Conservation (phyloP, 2,113 vertebrate genomes). For the Gobio gobio region DNA sequence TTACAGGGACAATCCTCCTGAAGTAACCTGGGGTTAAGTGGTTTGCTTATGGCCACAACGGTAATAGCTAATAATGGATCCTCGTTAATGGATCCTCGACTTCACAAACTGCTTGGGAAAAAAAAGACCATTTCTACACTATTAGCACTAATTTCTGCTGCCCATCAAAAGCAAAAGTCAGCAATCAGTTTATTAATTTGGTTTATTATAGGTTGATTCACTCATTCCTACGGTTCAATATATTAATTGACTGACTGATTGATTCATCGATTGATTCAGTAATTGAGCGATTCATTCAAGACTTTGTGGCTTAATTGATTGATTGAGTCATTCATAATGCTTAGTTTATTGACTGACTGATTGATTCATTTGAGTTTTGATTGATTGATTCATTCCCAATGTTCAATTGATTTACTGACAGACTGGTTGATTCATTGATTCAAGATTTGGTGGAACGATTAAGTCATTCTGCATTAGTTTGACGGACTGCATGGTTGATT, state of each 20-base stretch:
- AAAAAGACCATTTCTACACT: not conserved
- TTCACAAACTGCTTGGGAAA: not conserved
- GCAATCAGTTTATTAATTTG: not conserved
- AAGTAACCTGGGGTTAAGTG: slow-evolving; percentile 28
- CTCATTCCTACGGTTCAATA: not conserved
- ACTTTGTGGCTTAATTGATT: not conserved
- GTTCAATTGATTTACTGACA: not conserved
- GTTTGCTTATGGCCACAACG: not conserved
- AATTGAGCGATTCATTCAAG: not conserved
- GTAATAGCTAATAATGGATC: slow-evolving; percentile 21
- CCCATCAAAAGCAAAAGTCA: not conserved
- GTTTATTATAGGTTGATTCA: not conserved
- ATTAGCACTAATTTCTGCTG: not conserved
- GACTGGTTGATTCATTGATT: not conserved
- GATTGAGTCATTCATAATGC: not conserved
- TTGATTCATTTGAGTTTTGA: not conserved
- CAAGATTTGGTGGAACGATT: not conserved
- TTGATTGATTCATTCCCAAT: not conserved
- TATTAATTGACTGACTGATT: not conserved
- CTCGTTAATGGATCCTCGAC: no score
- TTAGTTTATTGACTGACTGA: not conserved
- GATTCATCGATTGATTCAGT: not conserved
- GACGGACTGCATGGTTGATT: not conserved
- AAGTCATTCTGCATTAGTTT: not conserved
- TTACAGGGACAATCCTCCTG: not conserved